Evolutionary conservation across 1,140 invertebrate species (phyloP).

Genomic region (Lerema accius): DNA sequence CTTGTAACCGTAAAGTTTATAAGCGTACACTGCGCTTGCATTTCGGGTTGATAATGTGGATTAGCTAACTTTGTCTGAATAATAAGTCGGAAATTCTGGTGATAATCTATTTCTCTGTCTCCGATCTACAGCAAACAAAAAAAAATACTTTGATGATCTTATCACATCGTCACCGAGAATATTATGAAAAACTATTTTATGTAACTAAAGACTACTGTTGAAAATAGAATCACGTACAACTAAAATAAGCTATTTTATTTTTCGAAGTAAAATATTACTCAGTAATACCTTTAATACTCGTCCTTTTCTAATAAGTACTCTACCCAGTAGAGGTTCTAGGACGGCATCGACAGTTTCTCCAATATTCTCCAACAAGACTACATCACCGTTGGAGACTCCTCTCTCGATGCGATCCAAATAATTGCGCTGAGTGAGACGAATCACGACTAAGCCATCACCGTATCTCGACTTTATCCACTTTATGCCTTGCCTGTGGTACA

Average conservation of each 20-base stretch:
- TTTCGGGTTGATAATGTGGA: conserved; percentile 98
- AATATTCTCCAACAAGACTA: conserved; percentile 94
- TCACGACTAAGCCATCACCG: conserved; percentile 87
- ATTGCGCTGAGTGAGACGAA: conserved; percentile 91
- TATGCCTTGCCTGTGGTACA: conserved; percentile 89
- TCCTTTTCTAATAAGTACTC: conserved; percentile 88
- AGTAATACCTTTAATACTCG: conserved; percentile 80
- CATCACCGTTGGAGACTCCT: conserved; percentile 88
- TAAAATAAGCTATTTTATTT: too few species aligned
- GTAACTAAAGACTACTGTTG: too few species aligned
- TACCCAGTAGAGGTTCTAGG: conserved; percentile 93
- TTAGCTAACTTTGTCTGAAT: conserved; percentile 97
- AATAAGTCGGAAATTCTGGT: conserved; percentile 92
- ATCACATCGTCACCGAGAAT: too few species aligned
- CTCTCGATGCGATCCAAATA: conserved; percentile 94
- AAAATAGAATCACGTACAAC: too few species aligned
- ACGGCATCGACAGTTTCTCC: conserved; percentile 95
- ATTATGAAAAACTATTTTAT: too few species aligned
- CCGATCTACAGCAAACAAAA: conserved; percentile 86
- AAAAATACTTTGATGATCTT: too few species aligned
- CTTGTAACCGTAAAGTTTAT: conserved; percentile 98
- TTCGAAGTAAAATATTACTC: background rate
- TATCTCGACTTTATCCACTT: conserved; percentile 97
- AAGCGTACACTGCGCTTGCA: conserved; percentile 97
- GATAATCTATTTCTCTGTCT: conserved; percentile 95